These are phyloP conservation scores for Coluber constrictor DNA, from an alignment of 2,797 vertebrate genomes.

Conservation along the genomic window DNA sequence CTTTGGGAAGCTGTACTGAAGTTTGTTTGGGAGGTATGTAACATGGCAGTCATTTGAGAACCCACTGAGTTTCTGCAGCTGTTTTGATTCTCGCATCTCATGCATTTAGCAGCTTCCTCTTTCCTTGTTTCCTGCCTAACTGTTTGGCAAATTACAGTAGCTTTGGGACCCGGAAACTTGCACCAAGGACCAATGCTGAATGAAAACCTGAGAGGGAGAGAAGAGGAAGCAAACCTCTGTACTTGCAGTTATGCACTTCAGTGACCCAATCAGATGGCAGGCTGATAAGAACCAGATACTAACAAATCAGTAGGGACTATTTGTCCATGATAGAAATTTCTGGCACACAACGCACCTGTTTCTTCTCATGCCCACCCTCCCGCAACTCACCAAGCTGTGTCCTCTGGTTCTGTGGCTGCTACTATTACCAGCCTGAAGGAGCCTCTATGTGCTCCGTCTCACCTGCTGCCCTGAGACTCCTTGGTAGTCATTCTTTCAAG, in stretches of 20 bases:
- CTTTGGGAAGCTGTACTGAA: background rate
- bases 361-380: background rate
- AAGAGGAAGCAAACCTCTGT: background rate
- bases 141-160: background rate
- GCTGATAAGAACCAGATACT: background rate
- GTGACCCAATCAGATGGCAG: background rate
- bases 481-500: background rate
- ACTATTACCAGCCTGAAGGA: background rate
- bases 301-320: background rate
- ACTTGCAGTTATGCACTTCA: background rate
- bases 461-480: background rate
- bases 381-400: background rate
- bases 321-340: background rate
- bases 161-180: background rate
- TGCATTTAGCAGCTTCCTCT: background rate
- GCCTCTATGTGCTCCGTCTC: background rate
- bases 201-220: background rate
- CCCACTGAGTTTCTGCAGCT: background rate
- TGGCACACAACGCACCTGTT: background rate
- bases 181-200: background rate
- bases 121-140: background rate
- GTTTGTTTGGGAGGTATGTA: background rate
- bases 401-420: background rate
- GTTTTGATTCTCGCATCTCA: background rate
- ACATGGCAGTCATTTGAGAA: background rate